These are phyloP conservation scores for Spheniscus mendiculus DNA, from an alignment of 2,113 vertebrate species.

Conservation along the genomic window DNA sequence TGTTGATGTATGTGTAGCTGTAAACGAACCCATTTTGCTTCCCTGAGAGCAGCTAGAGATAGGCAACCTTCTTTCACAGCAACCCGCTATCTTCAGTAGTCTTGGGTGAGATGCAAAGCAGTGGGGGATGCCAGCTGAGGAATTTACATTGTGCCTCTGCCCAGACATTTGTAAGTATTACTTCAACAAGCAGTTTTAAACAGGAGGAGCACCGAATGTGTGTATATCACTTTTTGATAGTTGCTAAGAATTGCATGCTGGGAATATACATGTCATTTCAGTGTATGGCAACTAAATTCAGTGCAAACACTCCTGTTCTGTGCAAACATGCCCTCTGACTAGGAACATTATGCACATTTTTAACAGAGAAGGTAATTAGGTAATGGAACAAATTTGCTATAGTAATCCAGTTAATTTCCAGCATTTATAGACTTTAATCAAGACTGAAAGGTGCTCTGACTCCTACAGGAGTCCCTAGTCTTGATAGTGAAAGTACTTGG, in stretches of 20 bases:
- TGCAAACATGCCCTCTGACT: background rate
- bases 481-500: background rate
- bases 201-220: background rate
- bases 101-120: background rate
- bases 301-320: fast-evolving
- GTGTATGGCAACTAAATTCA: background rate
- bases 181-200: background rate
- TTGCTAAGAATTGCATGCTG: background rate
- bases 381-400: background rate
- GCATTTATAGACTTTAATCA: background rate
- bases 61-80: background rate
- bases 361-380: background rate
- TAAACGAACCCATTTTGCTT: background rate
- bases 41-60: background rate
- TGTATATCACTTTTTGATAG: background rate
- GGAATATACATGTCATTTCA: background rate
- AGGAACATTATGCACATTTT: background rate
- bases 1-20: background rate
- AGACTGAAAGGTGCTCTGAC: background rate
- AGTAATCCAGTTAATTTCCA: background rate
- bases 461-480: background rate
- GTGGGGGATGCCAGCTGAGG: background rate
- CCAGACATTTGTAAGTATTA: background rate
- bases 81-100: background rate
- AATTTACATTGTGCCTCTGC: background rate